These are phyloP conservation scores for Drosophila borealis DNA, from an alignment of 2,888 invertebrate genomes.

Conservation along the genomic window DNA sequence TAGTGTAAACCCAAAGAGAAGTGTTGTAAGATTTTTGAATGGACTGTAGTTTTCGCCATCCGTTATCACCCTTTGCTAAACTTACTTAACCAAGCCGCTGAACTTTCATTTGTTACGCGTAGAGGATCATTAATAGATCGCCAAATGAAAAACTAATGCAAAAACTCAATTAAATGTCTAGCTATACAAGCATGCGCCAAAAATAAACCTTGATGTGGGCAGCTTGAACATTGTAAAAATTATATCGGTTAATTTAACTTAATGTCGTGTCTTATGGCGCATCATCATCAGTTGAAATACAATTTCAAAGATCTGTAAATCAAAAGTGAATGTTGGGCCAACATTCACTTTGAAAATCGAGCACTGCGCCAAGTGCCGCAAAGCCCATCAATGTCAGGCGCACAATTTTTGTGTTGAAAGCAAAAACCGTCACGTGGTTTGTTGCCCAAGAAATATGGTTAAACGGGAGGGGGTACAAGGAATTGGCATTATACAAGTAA, in stretches of 20 bases:
- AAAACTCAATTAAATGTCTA: constrained; percentile 39
- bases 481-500: constrained; percentile 48
- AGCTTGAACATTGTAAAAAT: constrained; percentile 44
- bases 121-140: constrained; percentile 46
- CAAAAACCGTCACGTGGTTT: constrained; percentile 25
- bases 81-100: constrained; percentile 22
- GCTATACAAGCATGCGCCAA: constrained; percentile 32
- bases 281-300: constrained; percentile 61
- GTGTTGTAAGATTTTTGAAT: constrained; percentile 1
- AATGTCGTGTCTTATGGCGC: constrained; percentile 60
- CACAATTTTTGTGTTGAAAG: constrained; percentile 24
- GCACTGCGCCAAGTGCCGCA: constrained; percentile 38
- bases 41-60: neutral
- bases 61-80: constrained; percentile 12
- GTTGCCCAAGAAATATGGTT: constrained; percentile 13
- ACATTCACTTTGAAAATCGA: constrained; percentile 72
- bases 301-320: constrained; percentile 33
- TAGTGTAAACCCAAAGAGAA: neutral
- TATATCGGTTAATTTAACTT: constrained; percentile 57
- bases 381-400: constrained; percentile 56
- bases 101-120: constrained; percentile 57
- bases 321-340: constrained; percentile 70
- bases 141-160: constrained; percentile 30
- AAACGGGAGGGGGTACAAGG: constrained; percentile 23
- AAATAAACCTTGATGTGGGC: constrained; percentile 40